Base-by-base conservation (phyloP, 2,797 vertebrate genomes). In the Notamacropus eugenii region DNA sequence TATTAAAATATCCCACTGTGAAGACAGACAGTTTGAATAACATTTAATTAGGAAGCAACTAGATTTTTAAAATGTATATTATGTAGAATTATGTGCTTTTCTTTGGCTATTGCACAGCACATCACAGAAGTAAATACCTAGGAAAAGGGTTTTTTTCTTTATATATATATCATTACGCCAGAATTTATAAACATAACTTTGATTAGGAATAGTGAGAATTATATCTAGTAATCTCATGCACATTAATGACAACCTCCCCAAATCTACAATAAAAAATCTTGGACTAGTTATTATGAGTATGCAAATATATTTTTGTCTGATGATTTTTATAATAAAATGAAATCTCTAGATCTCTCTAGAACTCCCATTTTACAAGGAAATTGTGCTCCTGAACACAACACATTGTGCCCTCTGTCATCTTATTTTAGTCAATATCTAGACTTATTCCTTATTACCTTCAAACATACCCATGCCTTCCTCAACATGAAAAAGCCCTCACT, bases 11-110 rank as follows among this genome's bases (percentile, higher is more conserved):
- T 94, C 62, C 87, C 67, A 55, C 67, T 94, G 58, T 91, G 90
- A 96, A 92, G 52, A 91, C 29, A 96, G 96, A 91, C 55, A 95
- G 92, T 58, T 97, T 97, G 94, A 92, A 40, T 95, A 95, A 59
- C 46, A 92, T 34, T 93, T 93, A 95, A 54, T 97, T 98, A 93
- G 34, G 55, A 95, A 93, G 19, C 40, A 97, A 87, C 62, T 97
- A 52, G 14, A 90, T 97, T 93, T 93, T 93, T 95, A 95, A 62
- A 96, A 96, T 97, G 97, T 96, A 96, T 90, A 94, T 94, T 55
- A 57, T 95, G 94, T 94, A 96, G 54, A 74, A 95, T 96, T 94
- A 34, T 91, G 93, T 0, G 12, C 95, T 97, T 96, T 92, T 96
- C 93, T 90, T 96, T 96, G 58, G 92, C 91, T 95, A 2, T 93